phyloP scores from a whole-genome alignment of 2,113 vertebrate genomes.

The Scopus umbretta region DNA sequence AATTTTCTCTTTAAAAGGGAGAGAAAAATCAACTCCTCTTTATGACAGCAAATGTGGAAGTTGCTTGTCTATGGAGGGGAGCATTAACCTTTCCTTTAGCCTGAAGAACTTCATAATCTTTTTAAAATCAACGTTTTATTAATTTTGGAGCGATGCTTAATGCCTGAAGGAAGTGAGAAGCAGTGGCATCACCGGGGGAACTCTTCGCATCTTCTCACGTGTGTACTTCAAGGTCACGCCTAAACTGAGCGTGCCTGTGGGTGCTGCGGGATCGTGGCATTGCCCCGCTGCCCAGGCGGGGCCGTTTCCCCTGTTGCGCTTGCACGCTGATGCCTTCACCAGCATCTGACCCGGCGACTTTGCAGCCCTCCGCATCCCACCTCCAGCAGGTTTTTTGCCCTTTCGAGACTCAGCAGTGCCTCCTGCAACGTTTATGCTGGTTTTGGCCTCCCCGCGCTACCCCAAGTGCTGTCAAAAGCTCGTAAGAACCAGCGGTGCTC shows the following conservation, averaged over 20 bases:
- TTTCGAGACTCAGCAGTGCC: neutral
- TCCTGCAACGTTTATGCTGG: neutral
- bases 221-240: neutral
- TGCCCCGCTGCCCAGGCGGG: neutral
- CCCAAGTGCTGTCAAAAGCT: neutral
- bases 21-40: neutral
- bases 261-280: fast-evolving
- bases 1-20: neutral
- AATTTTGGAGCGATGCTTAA: neutral
- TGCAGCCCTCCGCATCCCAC: neutral
- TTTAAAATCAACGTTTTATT: constrained; percentile 5
- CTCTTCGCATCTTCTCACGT: neutral
- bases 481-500: fast-evolving
- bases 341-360: fast-evolving
- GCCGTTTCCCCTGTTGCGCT: neutral
- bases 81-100: neutral
- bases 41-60: neutral
- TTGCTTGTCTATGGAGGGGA: neutral
- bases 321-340: too few species aligned
- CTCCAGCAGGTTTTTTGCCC: neutral
- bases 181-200: neutral
- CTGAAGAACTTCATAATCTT: neutral
- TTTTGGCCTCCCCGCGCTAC: too few species aligned
- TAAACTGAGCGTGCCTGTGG: neutral
- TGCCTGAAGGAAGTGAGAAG: neutral